These are phyloP conservation scores for Marasmarcha lunaedactyla DNA, from an alignment of 2,888 invertebrate genomes.

Conservation along the genomic window DNA sequence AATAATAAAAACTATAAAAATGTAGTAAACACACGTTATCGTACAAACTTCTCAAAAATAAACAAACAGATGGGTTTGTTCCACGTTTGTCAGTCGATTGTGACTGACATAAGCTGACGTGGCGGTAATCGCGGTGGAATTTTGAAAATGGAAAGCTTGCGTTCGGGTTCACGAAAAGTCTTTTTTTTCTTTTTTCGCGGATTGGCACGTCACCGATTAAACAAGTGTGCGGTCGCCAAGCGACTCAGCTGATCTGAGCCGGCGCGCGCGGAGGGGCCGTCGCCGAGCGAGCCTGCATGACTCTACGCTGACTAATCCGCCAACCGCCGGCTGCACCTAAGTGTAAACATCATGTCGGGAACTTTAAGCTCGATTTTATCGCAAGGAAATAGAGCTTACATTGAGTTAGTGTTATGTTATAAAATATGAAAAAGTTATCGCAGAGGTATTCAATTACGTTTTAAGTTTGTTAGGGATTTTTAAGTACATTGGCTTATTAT, in stretches of 20 bases:
- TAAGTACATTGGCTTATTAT: no score
- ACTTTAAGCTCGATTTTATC: no score
- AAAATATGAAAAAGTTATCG: no score
- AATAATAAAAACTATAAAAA: constrained; percentile 21
- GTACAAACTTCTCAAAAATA: background rate
- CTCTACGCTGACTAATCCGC: constrained; percentile 52
- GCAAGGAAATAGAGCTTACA: no score
- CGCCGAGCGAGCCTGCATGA: constrained; percentile 35
- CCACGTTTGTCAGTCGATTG: background rate
- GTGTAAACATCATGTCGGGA: constrained; percentile 27
- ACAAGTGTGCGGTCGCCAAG: constrained; percentile 49
- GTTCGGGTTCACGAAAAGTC: background rate
- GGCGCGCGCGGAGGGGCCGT: constrained; percentile 14
- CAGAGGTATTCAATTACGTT: no score
- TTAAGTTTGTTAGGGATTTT: no score
- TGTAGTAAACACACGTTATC: background rate
- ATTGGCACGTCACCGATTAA: constrained; percentile 39
- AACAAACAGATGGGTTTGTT: background rate
- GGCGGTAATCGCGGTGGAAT: constrained; percentile 16
- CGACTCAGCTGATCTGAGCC: constrained; percentile 39
- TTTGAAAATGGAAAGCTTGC: constrained; percentile 20
- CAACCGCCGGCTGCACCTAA: constrained; percentile 47
- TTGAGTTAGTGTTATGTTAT: no score
- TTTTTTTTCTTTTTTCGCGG: constrained; percentile 7
- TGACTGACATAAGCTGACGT: constrained; percentile 12